Percentiles rank a stretch among this genome's conserved stretches.
These are phyloP conservation scores for Cheiracanthium punctorium DNA, from an alignment of 2,888 invertebrate genomes.

Conservation along the genomic window DNA sequence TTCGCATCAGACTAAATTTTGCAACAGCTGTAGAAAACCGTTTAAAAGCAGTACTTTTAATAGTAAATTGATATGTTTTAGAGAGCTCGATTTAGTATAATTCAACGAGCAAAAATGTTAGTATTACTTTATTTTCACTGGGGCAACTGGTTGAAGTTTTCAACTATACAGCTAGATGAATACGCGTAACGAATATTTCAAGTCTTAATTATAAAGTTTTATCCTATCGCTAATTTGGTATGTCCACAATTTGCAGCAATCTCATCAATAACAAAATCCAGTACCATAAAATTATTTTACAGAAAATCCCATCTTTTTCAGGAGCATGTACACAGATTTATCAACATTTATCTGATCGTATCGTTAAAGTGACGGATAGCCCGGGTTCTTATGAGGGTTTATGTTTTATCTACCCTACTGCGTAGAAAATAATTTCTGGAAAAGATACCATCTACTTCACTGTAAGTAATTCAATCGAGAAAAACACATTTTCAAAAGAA, in stretches of 20 bases:
- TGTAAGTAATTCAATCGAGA: neutral
- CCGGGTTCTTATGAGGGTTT: neutral
- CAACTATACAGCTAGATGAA: too few species aligned
- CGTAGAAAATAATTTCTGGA: neutral
- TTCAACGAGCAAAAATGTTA: too few species aligned
- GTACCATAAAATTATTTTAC: neutral
- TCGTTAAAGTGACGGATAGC: neutral
- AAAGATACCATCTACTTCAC: neutral
- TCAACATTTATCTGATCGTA: slow-evolving; percentile 8
- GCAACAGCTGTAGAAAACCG: too few species aligned
- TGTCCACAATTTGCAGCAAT: neutral
- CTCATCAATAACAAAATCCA: neutral
- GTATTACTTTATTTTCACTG: too few species aligned
- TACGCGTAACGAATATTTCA: too few species aligned
- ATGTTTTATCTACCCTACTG: neutral
- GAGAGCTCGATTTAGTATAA: too few species aligned
- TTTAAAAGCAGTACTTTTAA: too few species aligned
- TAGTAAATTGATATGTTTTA: too few species aligned
- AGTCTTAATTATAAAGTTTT: neutral
- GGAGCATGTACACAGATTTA: neutral
- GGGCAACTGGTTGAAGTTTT: too few species aligned
- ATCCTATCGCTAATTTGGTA: neutral
- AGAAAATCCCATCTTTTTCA: neutral
- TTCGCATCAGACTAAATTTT: too few species aligned
- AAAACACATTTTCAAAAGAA: neutral